Evolutionary conservation across 2,797 vertebrate species (phyloP).

Genomic region (Coranthus polyacanthus): DNA sequence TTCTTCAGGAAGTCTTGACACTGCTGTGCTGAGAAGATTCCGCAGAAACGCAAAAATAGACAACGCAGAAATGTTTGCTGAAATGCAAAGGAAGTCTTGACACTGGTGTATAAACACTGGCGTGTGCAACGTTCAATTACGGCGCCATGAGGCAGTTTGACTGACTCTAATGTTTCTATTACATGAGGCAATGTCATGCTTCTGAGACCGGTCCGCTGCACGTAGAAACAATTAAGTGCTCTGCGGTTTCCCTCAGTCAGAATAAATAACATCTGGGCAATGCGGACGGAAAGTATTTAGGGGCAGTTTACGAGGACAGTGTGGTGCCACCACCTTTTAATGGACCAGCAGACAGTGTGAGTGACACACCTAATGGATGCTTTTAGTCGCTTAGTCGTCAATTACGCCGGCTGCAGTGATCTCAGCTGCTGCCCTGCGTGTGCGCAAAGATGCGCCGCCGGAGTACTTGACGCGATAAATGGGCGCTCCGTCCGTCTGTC

Average conservation of each 20-base stretch:
- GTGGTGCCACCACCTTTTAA: slow-evolving; percentile 47
- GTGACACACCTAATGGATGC: slow-evolving; percentile 55
- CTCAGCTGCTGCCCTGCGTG: not conserved
- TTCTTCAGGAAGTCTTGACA: not conserved
- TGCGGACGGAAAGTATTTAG: slow-evolving; percentile 42
- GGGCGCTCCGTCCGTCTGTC: not conserved
- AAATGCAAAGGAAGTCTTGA: not conserved
- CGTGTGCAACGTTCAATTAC: slow-evolving; percentile 34
- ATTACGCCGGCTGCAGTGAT: slow-evolving; percentile 33
- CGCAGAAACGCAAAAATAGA: slow-evolving; percentile 12
- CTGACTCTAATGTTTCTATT: slow-evolving; percentile 24
- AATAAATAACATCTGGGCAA: slow-evolving; percentile 47
- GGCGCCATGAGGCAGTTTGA: not conserved
- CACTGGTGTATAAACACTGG: slow-evolving; percentile 14
- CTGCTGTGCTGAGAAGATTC: not conserved
- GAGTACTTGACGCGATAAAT: not conserved
- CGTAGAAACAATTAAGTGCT: slow-evolving; percentile 42
- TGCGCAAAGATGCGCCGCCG: slow-evolving; percentile 47
- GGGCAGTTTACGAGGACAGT: slow-evolving; percentile 37
- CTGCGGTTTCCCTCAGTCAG: slow-evolving; percentile 40
- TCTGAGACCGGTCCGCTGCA: slow-evolving; percentile 20
- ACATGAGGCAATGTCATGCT: slow-evolving; percentile 11
- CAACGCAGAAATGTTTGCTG: slow-evolving; percentile 10
- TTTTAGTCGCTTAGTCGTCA: slow-evolving; percentile 37
- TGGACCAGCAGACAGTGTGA: slow-evolving; percentile 7